Evolutionary conservation across 2,113 vertebrate species (phyloP), one percentile per base, ranked within the genome.

Genomic region (Mastomys natalensis): DNA sequence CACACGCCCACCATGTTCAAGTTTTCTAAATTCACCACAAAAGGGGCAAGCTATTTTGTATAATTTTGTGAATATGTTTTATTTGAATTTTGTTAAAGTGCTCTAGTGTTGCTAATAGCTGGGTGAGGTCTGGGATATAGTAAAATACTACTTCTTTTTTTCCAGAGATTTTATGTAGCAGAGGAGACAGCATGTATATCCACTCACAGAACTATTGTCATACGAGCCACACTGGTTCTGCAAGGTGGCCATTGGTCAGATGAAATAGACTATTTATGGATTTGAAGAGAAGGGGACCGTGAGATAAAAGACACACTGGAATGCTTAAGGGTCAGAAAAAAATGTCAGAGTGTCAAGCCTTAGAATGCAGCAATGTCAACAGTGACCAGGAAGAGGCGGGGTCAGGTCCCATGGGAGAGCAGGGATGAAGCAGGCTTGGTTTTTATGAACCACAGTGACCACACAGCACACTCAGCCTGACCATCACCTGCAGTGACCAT

Each of bases 61-160:
- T 31, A 58, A 62, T 53, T 93, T 81, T 31, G 22, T 48, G 40
- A 92, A 10, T 58, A 24, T 74, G 11, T 53, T 73, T 70, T 90
- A 90, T 96, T 90, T 87, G 94, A 62, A 90, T 74, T 92, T 92
- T 51, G 48, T 93, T 55, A 89, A 72, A 93, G 68, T 58, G 40
- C 22, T 91, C 15, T 37, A 80, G 13, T n/a, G 34, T n/a, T 53
- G 70, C 7, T 60, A 74, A 66, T 48, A 89, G 60, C 60, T 73
- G 34, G 21, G 24, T 40, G 31, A 16, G 11, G 29, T 48, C 29
- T 51, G 26, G 70, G 76, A 95, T 73, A 11, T 64, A 26, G 17
- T 53, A 66, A 55, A n/a, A 66, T 3, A 45, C 40, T 48, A 62
- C 66, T 45, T 68, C 60, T 37, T 78, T 74, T 70, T 17, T 70